Base-by-base conservation (phyloP, 2,888 invertebrate species). In the Scaptomyza cyrtandrae region DNA sequence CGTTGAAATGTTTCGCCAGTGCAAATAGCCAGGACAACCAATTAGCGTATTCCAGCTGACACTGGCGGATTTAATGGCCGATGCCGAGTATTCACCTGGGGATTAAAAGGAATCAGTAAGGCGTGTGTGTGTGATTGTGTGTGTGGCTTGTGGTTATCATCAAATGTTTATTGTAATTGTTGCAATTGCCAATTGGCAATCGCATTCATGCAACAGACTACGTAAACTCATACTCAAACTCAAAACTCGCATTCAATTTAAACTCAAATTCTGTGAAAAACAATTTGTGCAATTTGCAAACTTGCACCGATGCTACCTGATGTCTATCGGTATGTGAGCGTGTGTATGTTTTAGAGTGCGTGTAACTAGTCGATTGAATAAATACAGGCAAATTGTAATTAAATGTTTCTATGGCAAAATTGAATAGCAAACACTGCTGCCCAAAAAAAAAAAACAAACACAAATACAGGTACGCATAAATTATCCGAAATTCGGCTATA, bases 21-120 rank as follows among this genome's bases (percentile, higher is more conserved):
- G 81, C 52, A 69, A 79, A 73, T 59, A 77, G 71, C 76, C 80
- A 31, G 73, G 72, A 75, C 76, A 86, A 63, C 89, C 86, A 86
- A 86, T 88, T 88, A 86, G 75, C 64, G 78, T 62, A 65, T 71
- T 78, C 88, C 86, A 84, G 81, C 84, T 88, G 80, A 84, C 78
- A 55, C 89, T 74, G 54, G 64, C 86, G 43, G 92, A 92, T 78
- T 91, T 92, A 77, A 92, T 92, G 64, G 92, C 92, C 49, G 92
- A 92, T 49, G 92, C 92, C 33, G 92, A 92, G 68, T 92, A 92
- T 86, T 92, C 92, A 78, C 91, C 92, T 92, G 84, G 6, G 6
- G 16, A 41, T 52, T 61, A 52, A 75, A 59, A 60, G 13, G 59
- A 56, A 39, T 41, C 37, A 41, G 33, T 60, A 11, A 16, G 6